Percentiles rank a stretch among this genome's conserved stretches.
phyloP scores from a whole-genome alignment of 2,888 invertebrate species.

The Nomada ruficornis region DNA sequence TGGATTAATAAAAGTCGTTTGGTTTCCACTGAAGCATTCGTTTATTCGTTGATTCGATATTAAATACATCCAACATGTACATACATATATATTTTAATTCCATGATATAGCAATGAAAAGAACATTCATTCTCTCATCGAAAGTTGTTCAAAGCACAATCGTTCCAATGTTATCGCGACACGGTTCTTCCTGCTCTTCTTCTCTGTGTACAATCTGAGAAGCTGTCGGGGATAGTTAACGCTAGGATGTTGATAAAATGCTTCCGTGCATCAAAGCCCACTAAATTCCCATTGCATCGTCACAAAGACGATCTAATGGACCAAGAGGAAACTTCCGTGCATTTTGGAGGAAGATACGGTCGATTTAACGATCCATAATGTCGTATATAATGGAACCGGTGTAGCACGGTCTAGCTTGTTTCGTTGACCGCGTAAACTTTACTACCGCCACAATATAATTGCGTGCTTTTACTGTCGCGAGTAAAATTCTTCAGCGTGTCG shows the following conservation, averaged over 20 bases:
- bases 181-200: neutral
- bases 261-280: neutral
- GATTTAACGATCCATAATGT: constrained; percentile 59
- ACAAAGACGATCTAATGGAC: constrained; percentile 23
- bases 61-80: no score
- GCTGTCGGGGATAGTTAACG: constrained; percentile 6
- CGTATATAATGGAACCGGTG: constrained; percentile 42
- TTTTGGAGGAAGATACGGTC: constrained; percentile 34
- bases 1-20: neutral
- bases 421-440: constrained; percentile 33
- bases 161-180: neutral
- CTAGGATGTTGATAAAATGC: neutral
- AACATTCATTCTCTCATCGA: no score
- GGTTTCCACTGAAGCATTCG: neutral
- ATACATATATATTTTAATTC: no score
- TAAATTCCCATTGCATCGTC: constrained; percentile 13
- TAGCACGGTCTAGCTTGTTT: constrained; percentile 18
- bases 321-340: constrained; percentile 16
- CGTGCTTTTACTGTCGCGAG: constrained; percentile 20
- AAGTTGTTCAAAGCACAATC: neutral
- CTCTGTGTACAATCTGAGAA: neutral
- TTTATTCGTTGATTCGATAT: neutral
- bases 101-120: neutral
- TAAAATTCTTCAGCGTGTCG: constrained; percentile 15
- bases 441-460: constrained; percentile 35